Conservation (phyloP, 2,113 vertebrate genomes). For the Upupa epops region DNA sequence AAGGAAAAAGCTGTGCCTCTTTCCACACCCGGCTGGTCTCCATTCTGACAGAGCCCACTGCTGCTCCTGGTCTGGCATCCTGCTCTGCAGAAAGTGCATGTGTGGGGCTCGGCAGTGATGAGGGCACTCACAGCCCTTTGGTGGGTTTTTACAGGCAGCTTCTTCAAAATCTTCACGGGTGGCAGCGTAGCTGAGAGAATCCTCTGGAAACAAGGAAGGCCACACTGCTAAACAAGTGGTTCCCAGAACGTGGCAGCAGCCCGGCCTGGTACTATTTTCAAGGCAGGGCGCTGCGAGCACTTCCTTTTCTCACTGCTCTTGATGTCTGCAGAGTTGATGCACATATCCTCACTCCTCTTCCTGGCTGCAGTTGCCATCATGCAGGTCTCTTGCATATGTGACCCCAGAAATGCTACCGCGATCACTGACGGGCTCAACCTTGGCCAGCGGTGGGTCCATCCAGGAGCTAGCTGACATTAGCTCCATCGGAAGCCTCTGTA, state of each 20-base stretch:
- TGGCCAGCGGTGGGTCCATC: not conserved
- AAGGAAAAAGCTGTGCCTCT: fast-evolving
- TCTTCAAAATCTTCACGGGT: no score
- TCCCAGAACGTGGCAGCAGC: no score
- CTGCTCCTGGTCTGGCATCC: not conserved
- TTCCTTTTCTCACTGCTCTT: no score
- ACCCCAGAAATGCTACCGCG: not conserved
- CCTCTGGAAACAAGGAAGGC: no score
- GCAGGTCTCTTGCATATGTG: not conserved
- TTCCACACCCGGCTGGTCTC: not conserved
- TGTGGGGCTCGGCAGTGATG: fast-evolving
- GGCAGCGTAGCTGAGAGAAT: no score
- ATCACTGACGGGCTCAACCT: not conserved
- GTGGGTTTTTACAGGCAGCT: not conserved
- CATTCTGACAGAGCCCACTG: no score
- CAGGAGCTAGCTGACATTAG: fast-evolving
- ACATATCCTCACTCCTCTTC: no score
- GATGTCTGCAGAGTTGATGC: no score
- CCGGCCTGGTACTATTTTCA: no score
- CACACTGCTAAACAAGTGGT: no score
- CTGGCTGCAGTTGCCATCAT: not conserved
- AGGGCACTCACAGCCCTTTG: not conserved
- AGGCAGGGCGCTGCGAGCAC: no score
- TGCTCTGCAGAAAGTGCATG: not conserved
- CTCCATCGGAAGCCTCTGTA: not conserved